These are phyloP conservation scores for Artibeus lituratus DNA, from an alignment of 2,797 vertebrate genomes.

Conservation along the genomic window DNA sequence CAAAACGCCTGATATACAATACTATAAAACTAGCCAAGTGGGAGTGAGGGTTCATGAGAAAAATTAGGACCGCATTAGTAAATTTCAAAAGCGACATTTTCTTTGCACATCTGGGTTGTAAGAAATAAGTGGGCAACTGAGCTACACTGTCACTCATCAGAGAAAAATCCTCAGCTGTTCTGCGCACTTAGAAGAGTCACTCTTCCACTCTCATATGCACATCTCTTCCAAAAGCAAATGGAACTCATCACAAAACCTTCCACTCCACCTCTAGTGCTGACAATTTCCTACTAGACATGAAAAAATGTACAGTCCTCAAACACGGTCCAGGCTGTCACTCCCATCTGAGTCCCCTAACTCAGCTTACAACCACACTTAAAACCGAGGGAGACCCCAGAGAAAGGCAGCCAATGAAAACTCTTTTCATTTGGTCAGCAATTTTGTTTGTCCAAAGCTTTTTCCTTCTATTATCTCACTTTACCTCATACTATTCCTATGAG, in stretches of 20 bases:
- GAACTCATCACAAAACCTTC: slow-evolving; percentile 55
- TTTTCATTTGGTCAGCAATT: slow-evolving; percentile 46
- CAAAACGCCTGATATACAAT: background rate
- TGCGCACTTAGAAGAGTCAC: background rate
- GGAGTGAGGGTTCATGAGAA: background rate
- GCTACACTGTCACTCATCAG: background rate
- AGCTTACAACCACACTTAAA: slow-evolving; percentile 65
- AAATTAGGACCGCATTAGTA: background rate
- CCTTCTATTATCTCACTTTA: slow-evolving; percentile 28
- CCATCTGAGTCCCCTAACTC: slow-evolving; percentile 19
- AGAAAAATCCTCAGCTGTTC: background rate
- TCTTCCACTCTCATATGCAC: background rate
- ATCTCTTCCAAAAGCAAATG: slow-evolving; percentile 43
- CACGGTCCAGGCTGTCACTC: background rate
- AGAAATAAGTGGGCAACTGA: background rate
- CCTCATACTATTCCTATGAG: slow-evolving; percentile 23
- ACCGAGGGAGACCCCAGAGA: slow-evolving; percentile 32
- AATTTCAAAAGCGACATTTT: background rate
- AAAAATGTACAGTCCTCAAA: slow-evolving; percentile 38
- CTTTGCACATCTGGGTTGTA: background rate
- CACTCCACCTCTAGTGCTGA: slow-evolving; percentile 44
- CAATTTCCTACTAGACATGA: slow-evolving; percentile 54
- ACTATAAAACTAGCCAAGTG: background rate
- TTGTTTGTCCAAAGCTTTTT: slow-evolving; percentile 38
- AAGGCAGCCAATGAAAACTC: slow-evolving; percentile 19